Evolutionary conservation across 2,113 vertebrate genomes (phyloP), one percentile per base, ranked within the genome.

Genomic region (Jaculus jaculus): DNA sequence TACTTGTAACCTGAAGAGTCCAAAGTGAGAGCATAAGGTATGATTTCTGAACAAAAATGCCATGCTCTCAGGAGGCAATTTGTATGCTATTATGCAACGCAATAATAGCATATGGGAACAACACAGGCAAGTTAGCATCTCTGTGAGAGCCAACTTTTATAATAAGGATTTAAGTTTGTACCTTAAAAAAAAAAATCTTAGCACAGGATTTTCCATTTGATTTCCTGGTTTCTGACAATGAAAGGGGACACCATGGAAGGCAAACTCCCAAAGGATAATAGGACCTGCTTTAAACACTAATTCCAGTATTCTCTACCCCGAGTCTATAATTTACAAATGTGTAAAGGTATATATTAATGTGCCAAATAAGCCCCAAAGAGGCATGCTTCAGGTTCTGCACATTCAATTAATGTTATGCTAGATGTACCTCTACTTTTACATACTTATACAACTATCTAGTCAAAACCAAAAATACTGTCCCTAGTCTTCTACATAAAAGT

Each of bases 291-390:
- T 91, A 65, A 94, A 71, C 68, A 89, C 75, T 94, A 94, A 97
- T 95, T 96, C 93, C 87, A 95, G 89, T 80, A 95, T 92, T 96
- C 32, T 30, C 89, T 84, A 47, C 66, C 65, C 60, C 2, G 84
- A 96, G 84, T 88, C 91, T 97, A 1, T 96, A 96, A 96, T 97
- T 94, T 96, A 85, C 84, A 94, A 91, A 95, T 89, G 89, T 92
- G 84, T 66, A 91, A 94, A 96, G 87, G 94, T 78, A 96, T 75
- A 94, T 90, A 97, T 95, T 94, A 95, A 94, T 34, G 84, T 95
- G 89, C 94, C 92, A 92, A 94, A 80, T 91, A 91, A 92, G 96
- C 93, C 80, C 80, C 81, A 73, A 94, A 77, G 77, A 91, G 84
- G 75, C 87, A 69, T 39, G 51, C 87, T 96, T 92, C 78, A 87